Base-by-base conservation (phyloP, 2,888 invertebrate genomes). In the Brachyopa scutellaris region DNA sequence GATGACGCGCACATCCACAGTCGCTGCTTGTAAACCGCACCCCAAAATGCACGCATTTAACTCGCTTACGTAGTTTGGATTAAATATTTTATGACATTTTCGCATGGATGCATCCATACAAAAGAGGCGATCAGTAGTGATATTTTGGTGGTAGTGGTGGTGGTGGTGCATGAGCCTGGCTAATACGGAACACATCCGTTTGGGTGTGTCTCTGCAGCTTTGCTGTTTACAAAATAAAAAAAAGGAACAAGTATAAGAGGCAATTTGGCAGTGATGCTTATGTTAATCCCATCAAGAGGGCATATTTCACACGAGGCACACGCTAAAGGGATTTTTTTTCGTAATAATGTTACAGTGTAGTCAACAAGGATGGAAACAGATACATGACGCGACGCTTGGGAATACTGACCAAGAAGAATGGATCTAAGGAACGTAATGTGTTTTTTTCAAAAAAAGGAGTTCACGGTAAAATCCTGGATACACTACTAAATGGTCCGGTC, bases 61-160 rank as follows among this genome's bases (percentile, higher is more conserved):
- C 57, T 51, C 33, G 23, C 47, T 70, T 47, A 70, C 40, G 19
- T 17, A 19, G 33, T 42, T 55, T 31, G 77, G 70, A 77, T 77
- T 72, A 77, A 51, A 42, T 70, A 72, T 64, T 77, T 77, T 77
- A 77, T 77, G 77, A 70, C 77, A 72, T 47, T 42, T 77, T 70
- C 17, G 45, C 70, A 62, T 62, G 70, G 55, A 38, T 53, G 61
- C 61, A 61, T 67, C 69, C 36, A 49, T 19, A 36, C 40, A 33
- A 21, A 36, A 31, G 21, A 31, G n/a, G 26, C 33, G 33, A 67
- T 55, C 40, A 26, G 55, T 66, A 51, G 51, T 51, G 40, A 11
- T 31, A 31, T 21, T 57, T 13, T 13, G 51, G 23, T 23, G 36
- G 9, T 6, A 13, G 29, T 36, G 7, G 1, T 21, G 31, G 33